A percentile compares a stretch with the other conserved stretches of the same genome.
phyloP scores from a whole-genome alignment of 2,888 invertebrate species.

The Amphipoea lucens region DNA sequence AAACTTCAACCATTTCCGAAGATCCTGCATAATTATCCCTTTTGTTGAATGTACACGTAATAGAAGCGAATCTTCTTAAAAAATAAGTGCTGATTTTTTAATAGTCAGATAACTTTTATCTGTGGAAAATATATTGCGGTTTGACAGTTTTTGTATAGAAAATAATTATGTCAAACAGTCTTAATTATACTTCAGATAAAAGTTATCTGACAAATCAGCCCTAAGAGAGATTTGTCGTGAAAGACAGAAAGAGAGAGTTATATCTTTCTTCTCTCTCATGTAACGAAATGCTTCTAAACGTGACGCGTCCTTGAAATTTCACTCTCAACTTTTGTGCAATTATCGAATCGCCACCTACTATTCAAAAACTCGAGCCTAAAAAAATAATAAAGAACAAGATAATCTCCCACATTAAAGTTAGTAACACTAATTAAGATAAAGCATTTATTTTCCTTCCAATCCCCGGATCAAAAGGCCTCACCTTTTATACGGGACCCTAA shows the following conservation, averaged over 20 bases:
- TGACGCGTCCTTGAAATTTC: not conserved
- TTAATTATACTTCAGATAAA: no score
- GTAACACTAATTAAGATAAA: slow-evolving; percentile 60
- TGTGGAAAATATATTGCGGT: not conserved
- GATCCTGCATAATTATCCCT: no score
- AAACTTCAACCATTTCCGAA: no score
- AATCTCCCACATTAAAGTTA: slow-evolving; percentile 43
- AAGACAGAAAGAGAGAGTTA: not conserved
- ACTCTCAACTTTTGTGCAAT: not conserved
- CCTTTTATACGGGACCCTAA: slow-evolving; percentile 62
- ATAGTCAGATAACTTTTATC: no score
- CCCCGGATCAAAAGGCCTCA: slow-evolving; percentile 46
- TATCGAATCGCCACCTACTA: not conserved
- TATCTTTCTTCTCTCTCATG: not conserved
- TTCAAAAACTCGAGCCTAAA: not conserved
- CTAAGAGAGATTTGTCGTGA: not conserved
- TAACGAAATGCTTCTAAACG: not conserved
- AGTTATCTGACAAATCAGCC: no score
- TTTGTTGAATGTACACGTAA: not conserved
- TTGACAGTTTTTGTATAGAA: no score
- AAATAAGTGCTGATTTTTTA: not conserved
- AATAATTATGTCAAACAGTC: no score
- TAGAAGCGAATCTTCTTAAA: not conserved
- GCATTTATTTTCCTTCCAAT: slow-evolving; percentile 41
- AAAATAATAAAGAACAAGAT: slow-evolving; percentile 41